phyloP scores from a whole-genome alignment of 2,888 invertebrate species.

The Urechis unicinctus region DNA sequence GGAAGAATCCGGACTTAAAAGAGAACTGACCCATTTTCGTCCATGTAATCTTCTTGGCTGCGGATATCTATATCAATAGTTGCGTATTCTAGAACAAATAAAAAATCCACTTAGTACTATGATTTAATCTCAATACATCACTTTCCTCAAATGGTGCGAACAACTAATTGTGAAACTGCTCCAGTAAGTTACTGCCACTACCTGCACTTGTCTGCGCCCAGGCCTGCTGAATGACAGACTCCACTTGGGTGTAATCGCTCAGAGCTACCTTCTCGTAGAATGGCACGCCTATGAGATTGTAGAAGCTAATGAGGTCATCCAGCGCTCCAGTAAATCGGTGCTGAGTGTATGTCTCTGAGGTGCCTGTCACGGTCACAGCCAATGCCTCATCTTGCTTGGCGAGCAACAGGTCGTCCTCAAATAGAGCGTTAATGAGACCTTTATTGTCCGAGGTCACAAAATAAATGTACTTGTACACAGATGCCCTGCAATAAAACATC shows the following conservation, averaged over 20 bases:
- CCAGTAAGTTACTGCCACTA: too few species aligned
- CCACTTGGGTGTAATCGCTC: not conserved
- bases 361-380: not conserved
- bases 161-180: too few species aligned
- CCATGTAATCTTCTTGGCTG: not conserved
- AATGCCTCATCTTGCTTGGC: not conserved
- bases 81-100: too few species aligned
- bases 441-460: not conserved
- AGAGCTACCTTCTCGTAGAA: not conserved
- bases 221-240: not conserved
- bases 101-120: too few species aligned
- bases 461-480: not conserved
- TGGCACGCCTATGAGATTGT: not conserved
- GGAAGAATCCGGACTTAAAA: too few species aligned
- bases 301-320: not conserved
- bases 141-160: too few species aligned
- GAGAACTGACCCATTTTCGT: too few species aligned
- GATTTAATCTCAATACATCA: too few species aligned
- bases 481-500: not conserved
- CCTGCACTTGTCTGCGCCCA: not conserved
- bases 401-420: not conserved
- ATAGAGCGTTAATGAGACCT: not conserved
- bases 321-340: not conserved
- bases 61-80: not conserved
- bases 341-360: not conserved